Evolutionary conservation across 2,888 invertebrate genomes (phyloP).

Genomic region (Andrena bicolor): DNA sequence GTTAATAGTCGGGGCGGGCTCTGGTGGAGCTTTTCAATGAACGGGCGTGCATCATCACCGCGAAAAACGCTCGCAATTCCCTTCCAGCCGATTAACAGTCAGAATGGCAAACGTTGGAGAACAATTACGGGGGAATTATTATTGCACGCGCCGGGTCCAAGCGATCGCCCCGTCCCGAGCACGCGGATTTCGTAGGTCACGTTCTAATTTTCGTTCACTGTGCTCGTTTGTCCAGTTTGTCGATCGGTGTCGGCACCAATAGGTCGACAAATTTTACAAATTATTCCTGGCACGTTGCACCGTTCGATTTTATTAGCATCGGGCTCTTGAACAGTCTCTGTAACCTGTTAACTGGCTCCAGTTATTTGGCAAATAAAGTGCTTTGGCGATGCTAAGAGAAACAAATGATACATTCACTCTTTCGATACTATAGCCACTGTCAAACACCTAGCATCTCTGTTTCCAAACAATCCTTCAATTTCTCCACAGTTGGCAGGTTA

Average conservation of each 20-base stretch:
- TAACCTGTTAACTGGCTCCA: background rate
- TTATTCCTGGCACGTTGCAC: constrained; percentile 2
- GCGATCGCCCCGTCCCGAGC: constrained; percentile 21
- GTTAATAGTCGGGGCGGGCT: constrained; percentile 25
- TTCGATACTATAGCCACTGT: too few relatives aligned
- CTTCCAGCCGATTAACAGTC: constrained; percentile 50
- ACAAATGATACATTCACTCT: too few relatives aligned
- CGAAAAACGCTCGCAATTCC: constrained; percentile 36
- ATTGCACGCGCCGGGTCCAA: constrained; percentile 6
- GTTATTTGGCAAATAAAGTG: too few relatives aligned
- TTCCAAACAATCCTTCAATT: too few relatives aligned
- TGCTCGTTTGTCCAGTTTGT: constrained; percentile 23
- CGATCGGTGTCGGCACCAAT: background rate
- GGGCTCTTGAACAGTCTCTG: background rate
- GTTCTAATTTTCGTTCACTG: constrained; percentile 23
- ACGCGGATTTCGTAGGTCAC: constrained; percentile 5
- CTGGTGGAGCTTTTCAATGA: constrained; percentile 2
- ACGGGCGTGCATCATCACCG: constrained; percentile 32
- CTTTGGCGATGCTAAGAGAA: too few relatives aligned
- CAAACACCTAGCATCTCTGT: too few relatives aligned
- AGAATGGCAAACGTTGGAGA: constrained; percentile 28
- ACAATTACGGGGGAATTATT: constrained; percentile 44
- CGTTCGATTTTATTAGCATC: background rate
- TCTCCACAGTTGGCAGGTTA: too few relatives aligned
- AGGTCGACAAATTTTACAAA: constrained; percentile 11